Base-by-base conservation (phyloP, 2,113 vertebrate species). In the Spilogale gracilis region DNA sequence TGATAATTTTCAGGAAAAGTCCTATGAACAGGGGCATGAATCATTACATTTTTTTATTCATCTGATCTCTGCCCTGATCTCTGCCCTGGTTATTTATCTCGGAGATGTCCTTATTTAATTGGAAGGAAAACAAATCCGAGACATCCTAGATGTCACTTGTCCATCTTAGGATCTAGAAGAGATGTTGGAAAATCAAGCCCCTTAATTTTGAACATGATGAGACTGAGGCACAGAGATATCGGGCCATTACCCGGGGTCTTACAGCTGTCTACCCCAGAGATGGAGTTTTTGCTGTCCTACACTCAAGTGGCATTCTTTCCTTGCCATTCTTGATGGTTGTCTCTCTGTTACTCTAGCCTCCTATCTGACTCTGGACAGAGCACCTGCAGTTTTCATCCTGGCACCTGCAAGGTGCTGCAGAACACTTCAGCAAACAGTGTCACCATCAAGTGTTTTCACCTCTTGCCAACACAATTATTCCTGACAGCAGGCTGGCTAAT, bases 1-100 rank as follows among this genome's bases (percentile, higher is more conserved):
- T 81, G n/a, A 25, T 45, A 85, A 90, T 94, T 98, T 97, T 97
- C 87, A 97, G 97, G 96, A 97, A 98, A 97, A 96, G 93, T 94
- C 95, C 14, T 97, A 43, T 21, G 61, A 94, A 95, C 61, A 82
- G 45, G 60, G 61, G 18, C 43, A 87, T 95, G 91, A 96, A 96
- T 96, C 94, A 96, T 94, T 94, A 45, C 71, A 74, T 92, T 92
- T 90, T 90, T 92, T n/a, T 81, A 95, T 97, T 96, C 88, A 27
- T 92, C 76, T 48, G 54, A 95, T 74, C 69, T 97, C 30, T 93
- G 58, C 25, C 38, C 76, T 48, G 54, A 95, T 74, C 69, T 97
- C 30, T 93, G 58, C 25, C 38, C 90, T 97, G 97, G 85, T 91
- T 93, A 92, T 93, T 96, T 74, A 61, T 95, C 67, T 90, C 92